phyloP scores from a whole-genome alignment of 2,113 vertebrate species.

The Chauna torquata region DNA sequence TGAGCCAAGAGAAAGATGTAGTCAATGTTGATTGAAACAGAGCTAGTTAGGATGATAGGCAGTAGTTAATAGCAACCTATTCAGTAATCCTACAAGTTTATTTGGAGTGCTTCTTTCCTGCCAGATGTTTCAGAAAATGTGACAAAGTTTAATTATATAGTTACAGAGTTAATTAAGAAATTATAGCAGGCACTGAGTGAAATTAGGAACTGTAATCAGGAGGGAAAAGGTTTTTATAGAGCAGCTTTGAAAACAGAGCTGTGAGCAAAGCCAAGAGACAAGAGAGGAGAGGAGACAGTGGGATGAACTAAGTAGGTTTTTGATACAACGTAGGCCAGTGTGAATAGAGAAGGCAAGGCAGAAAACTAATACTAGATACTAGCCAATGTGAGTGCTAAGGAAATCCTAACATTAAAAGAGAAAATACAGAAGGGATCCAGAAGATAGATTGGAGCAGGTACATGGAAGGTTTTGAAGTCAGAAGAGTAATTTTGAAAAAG shows the following conservation, averaged over 20 bases:
- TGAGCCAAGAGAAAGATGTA: not conserved
- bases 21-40: fast-evolving
- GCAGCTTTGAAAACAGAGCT: not conserved
- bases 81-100: not conserved
- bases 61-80: not conserved
- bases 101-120: not conserved
- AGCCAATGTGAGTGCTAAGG: not conserved
- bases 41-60: not conserved
- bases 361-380: not conserved
- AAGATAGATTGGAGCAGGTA: not conserved
- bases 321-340: not conserved
- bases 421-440: not conserved
- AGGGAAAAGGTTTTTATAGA: slow-evolving; percentile 9
- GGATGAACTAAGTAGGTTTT: not conserved
- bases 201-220: slow-evolving; percentile 23
- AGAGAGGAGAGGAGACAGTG: not conserved
- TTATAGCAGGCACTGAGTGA: not conserved
- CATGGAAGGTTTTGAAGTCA: not conserved
- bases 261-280: not conserved
- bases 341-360: not conserved
- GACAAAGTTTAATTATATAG: not conserved
- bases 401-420: not conserved
- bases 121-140: slow-evolving; percentile 19
- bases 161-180: slow-evolving; percentile 32
- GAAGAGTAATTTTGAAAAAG: not conserved